Percentiles rank a stretch among this genome's conserved stretches.
These are phyloP conservation scores for Eupelmus urozonus DNA, from an alignment of 2,888 invertebrate species.

Conservation along the genomic window DNA sequence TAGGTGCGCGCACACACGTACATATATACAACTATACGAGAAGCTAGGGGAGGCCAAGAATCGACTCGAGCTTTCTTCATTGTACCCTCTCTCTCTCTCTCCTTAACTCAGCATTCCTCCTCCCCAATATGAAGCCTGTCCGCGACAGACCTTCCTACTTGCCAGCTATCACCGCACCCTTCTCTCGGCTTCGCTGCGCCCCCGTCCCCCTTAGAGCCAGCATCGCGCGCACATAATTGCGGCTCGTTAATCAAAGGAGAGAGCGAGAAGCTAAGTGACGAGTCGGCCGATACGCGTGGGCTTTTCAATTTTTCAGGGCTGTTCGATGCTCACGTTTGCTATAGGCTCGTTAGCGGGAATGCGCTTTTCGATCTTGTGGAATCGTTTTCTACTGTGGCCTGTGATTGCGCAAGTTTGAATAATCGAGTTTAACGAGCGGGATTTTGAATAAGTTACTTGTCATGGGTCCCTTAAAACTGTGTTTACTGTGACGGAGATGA, in stretches of 20 bases:
- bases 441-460: no score
- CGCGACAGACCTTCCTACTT: slow-evolving; percentile 67
- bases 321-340: no score
- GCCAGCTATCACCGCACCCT: slow-evolving; percentile 26
- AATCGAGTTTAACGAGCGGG: no score
- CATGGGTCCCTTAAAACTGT: no score
- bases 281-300: neutral
- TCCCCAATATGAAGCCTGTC: slow-evolving; percentile 68
- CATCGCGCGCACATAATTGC: slow-evolving; percentile 39
- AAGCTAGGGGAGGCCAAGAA: neutral
- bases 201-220: neutral
- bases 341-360: no score
- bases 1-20: neutral
- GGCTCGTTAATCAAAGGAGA: slow-evolving; percentile 43
- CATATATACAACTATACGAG: neutral
- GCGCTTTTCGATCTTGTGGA: no score
- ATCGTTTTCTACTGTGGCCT: no score
- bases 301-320: neutral
- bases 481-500: no score
- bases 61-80: slow-evolving; percentile 26
- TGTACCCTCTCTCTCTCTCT: slow-evolving; percentile 34
- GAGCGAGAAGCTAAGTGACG: neutral
- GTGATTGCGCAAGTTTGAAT: no score
- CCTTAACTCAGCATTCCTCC: slow-evolving; percentile 23
- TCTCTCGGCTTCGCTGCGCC: slow-evolving; percentile 33